A percentile compares a stretch with the other conserved stretches of the same genome.
Evolutionary conservation across 2,888 invertebrate species (phyloP).

Genomic region (Amblyteles armatorius): DNA sequence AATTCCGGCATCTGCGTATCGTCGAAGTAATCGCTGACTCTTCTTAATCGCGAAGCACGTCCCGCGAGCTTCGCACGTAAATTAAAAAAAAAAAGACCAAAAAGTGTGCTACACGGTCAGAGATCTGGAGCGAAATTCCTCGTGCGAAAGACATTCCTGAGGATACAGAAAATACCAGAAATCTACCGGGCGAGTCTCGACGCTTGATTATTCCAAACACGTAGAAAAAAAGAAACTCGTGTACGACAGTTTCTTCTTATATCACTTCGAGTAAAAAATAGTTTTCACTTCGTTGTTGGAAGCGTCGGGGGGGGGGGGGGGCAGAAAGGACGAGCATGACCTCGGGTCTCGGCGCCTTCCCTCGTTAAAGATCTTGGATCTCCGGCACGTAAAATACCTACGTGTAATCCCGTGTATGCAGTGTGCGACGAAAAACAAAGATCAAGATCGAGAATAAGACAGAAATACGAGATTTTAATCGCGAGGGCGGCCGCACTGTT

Average conservation of each 20-base stretch:
- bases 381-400: slow-evolving; percentile 76
- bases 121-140: slow-evolving; percentile 42
- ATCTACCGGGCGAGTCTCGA: neutral
- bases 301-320: neutral
- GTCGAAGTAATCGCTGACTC: slow-evolving; percentile 42
- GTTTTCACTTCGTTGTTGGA: slow-evolving; percentile 33
- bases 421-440: slow-evolving; percentile 60
- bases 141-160: slow-evolving; percentile 25
- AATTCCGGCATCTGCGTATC: slow-evolving; percentile 14
- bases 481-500: slow-evolving; percentile 33
- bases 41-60: slow-evolving; percentile 42
- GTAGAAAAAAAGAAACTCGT: slow-evolving; percentile 46
- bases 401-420: slow-evolving; percentile 70
- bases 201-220: slow-evolving; percentile 54
- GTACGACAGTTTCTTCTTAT: slow-evolving; percentile 3
- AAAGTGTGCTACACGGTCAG: slow-evolving; percentile 12
- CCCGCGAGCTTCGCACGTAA: neutral
- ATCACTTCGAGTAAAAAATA: slow-evolving; percentile 17
- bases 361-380: slow-evolving; percentile 73
- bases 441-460: slow-evolving; percentile 61
- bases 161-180: slow-evolving; percentile 38
- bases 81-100: slow-evolving; percentile 21
- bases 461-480: slow-evolving; percentile 66
- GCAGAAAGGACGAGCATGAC: slow-evolving; percentile 34
- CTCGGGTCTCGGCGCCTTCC: slow-evolving; percentile 72